These are phyloP conservation scores for Diarsia rubi DNA, from an alignment of 2,888 invertebrate species.

Conservation along the genomic window DNA sequence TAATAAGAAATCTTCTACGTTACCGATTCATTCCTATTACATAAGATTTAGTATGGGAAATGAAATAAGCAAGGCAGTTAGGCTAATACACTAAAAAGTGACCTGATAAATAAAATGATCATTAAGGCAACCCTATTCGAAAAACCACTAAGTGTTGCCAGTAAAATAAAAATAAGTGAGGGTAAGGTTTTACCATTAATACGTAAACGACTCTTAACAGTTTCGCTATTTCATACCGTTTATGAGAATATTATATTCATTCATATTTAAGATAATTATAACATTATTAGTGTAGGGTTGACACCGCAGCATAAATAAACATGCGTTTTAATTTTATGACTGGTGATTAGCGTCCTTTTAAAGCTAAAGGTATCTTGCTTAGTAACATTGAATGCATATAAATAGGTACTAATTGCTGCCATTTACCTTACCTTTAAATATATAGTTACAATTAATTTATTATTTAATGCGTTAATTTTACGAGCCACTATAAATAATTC, in stretches of 20 bases:
- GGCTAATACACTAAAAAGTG: not conserved
- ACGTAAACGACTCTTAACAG: slow-evolving; percentile 27
- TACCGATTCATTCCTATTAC: not conserved
- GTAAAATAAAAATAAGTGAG: slow-evolving; percentile 53
- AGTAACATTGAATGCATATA: slow-evolving; percentile 19
- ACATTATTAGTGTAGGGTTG: slow-evolving; percentile 26
- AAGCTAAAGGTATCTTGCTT: not conserved
- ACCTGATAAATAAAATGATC: not conserved
- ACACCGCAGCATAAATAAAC: not conserved
- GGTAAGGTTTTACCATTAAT: slow-evolving; percentile 48
- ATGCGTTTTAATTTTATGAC: not conserved
- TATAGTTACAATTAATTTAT: not conserved
- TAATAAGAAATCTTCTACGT: not conserved
- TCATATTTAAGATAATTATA: slow-evolving; percentile 11
- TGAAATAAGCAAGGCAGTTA: not conserved
- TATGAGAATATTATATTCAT: slow-evolving; percentile 14
- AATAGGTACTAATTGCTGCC: slow-evolving; percentile 23
- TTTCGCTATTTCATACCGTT: slow-evolving; percentile 17
- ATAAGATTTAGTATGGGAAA: not conserved
- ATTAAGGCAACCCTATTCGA: slow-evolving; percentile 36
- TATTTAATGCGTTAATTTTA: slow-evolving; percentile 10
- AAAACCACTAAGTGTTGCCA: slow-evolving; percentile 60
- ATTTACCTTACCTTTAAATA: slow-evolving; percentile 23
- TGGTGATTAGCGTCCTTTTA: not conserved
- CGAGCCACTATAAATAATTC: not conserved